Base-by-base conservation (phyloP, 2,113 vertebrate species). In the Conger conger region DNA sequence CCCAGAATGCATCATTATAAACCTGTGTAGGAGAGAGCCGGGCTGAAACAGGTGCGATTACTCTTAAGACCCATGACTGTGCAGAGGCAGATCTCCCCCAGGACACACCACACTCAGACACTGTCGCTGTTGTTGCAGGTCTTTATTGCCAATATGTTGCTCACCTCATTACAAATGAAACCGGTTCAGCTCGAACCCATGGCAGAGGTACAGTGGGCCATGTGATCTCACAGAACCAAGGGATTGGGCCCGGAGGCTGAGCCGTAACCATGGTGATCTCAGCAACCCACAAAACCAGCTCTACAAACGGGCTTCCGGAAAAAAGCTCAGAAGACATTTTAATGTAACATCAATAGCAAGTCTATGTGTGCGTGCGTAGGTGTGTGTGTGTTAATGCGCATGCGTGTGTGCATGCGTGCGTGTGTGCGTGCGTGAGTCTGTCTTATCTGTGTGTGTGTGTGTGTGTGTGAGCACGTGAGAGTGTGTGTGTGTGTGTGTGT, bases 61-160 rank as follows among this genome's bases (percentile, higher is more conserved):
- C n/a, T n/a, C n/a, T n/a, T n/a, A n/a, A n/a, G n/a, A n/a, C n/a
- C n/a, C n/a, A n/a, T n/a, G n/a, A 50, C 45, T 50, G 45, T 50
- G 15, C 45, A 13, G 8, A 50, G 45, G 45, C 36, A 80, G 9
- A 23, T 0, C 78, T 38, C 11, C 45, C 18, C 23, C 30, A 54
- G 80, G 35, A 54, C n/a, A 81, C 4, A 82, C n/a, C 30, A 4
- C 1, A 50, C 40, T 6, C 4, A 77, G 50, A 23, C 18, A 86
- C 30, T 82, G n/a, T 50, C n/a, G n/a, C 9, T 23, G 35, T 40
- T 38, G 85, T 83, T 86, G 60, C 82, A 84, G 84, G 85, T 86
- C 82, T 93, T 94, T 93, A 93, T 94, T 92, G 88, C 84, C 91
- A 89, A 89, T 92, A 90, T 89, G 83, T 89, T 86, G 86, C 89